Evolutionary conservation across 2,113 vertebrate species (phyloP).

Genomic region (Tragelaphus imberbis): DNA sequence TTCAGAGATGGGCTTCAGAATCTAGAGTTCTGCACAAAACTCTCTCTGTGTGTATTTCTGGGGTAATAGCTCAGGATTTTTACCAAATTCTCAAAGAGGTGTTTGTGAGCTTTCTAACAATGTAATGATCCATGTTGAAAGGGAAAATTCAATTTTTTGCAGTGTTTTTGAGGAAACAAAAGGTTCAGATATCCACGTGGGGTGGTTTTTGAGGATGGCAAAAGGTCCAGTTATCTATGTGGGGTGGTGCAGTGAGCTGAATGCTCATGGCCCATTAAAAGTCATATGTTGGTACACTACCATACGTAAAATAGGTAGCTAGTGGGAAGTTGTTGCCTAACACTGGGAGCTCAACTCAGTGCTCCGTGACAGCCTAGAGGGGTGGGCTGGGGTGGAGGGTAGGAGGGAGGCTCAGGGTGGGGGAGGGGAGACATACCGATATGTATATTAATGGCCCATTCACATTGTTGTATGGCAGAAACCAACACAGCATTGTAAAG

Average conservation of each 20-base stretch:
- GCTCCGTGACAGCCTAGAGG: neutral
- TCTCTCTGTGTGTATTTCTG: neutral
- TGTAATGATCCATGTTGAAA: neutral
- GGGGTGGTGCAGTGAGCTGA: neutral
- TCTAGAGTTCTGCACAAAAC: neutral
- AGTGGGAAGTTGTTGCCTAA: neutral
- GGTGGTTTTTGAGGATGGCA: neutral
- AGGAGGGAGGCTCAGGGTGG: neutral
- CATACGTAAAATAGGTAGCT: neutral
- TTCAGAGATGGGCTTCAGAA: neutral
- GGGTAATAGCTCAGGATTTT: neutral
- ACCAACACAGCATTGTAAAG: neutral
- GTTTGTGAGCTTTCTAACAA: neutral
- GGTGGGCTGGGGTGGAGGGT: neutral
- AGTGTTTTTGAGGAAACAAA: neutral
- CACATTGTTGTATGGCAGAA: neutral
- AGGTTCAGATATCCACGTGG: neutral
- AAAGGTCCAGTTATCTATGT: neutral
- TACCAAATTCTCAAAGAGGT: neutral
- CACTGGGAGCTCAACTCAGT: neutral
- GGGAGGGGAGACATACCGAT: fast-evolving
- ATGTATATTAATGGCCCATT: neutral
- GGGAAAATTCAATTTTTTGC: neutral
- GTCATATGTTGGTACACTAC: neutral
- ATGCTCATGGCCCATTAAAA: neutral